These are phyloP conservation scores for Drosophila prostipennis DNA, from an alignment of 2,888 invertebrate genomes.

Conservation along the genomic window DNA sequence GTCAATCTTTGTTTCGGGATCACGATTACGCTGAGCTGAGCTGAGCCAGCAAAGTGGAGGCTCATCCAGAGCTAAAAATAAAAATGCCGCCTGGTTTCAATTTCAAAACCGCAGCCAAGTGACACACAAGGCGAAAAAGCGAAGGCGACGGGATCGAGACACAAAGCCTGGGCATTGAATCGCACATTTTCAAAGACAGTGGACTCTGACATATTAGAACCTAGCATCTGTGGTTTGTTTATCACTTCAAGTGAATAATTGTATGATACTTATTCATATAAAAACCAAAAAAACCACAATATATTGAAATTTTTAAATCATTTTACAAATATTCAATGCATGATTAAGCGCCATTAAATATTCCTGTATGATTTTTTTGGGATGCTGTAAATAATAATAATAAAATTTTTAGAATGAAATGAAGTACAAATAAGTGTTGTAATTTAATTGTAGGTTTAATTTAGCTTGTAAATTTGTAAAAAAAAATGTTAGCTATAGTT, in stretches of 20 bases:
- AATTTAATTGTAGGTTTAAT: too few species aligned
- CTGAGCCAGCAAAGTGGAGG: slow-evolving; percentile 7
- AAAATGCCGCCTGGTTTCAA: slow-evolving; percentile 55
- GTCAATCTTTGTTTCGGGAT: slow-evolving; percentile 22
- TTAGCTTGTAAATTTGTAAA: too few species aligned
- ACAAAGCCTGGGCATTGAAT: slow-evolving; percentile 39
- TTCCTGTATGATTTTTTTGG: too few species aligned
- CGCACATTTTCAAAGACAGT: slow-evolving; percentile 24
- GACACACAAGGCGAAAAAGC: slow-evolving; percentile 59
- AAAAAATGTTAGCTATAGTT: too few species aligned
- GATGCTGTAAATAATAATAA: too few species aligned
- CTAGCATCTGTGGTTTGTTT: neutral
- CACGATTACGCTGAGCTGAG: neutral
- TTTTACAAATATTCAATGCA: neutral
- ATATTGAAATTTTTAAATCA: too few species aligned
- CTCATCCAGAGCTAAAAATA: slow-evolving; percentile 55
- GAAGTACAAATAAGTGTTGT: too few species aligned
- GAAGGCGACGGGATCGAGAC: slow-evolving; percentile 13
- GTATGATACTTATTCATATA: neutral
- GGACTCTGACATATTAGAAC: neutral
- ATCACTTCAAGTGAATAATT: neutral
- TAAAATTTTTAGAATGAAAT: too few species aligned
- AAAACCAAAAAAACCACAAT: neutral
- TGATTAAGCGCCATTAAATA: too few species aligned
- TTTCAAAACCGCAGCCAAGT: slow-evolving; percentile 74